These are phyloP conservation scores for Mionectes macconnelli DNA, from an alignment of 2,113 vertebrate species.

Conservation along the genomic window DNA sequence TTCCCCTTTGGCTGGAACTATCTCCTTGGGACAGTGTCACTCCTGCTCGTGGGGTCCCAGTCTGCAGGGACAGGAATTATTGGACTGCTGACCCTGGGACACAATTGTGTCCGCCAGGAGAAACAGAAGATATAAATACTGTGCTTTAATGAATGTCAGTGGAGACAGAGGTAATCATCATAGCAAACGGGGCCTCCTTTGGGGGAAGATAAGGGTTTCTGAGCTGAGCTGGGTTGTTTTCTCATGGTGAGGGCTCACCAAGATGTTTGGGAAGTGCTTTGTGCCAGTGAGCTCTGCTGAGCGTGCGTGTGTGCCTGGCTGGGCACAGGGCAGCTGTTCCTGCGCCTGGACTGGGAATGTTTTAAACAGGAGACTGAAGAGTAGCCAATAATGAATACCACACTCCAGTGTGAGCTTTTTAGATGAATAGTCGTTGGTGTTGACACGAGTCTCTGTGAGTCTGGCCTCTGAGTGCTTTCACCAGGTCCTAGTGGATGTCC, in stretches of 20 bases:
- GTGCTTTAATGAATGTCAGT: not conserved
- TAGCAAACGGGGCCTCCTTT: not conserved
- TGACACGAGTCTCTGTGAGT: not conserved
- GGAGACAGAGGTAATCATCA: not conserved
- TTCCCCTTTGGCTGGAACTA: accelerated
- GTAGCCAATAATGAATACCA: slow-evolving; percentile 1
- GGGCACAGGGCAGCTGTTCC: not conserved
- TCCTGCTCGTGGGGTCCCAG: not conserved
- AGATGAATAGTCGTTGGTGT: slow-evolving; percentile 2
- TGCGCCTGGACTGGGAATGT: not conserved
- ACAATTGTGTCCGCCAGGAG: not conserved
- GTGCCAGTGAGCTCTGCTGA: not conserved
- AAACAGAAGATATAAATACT: not conserved
- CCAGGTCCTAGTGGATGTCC: not conserved
- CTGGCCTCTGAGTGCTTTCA: not conserved
- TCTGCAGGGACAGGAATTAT: not conserved
- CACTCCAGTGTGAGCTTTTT: not conserved
- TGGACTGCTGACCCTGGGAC: not conserved
- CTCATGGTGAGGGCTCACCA: accelerated
- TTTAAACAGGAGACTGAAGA: not conserved
- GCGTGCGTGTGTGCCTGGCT: not conserved
- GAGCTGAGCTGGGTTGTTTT: not conserved
- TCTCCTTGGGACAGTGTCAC: not conserved
- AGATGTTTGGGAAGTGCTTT: not conserved
- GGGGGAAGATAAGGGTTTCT: not conserved